A percentile compares a stretch with the other conserved stretches of the same genome.
Conservation (phyloP, 2,888 invertebrate genomes). For the Drosophila gaucha region DNA sequence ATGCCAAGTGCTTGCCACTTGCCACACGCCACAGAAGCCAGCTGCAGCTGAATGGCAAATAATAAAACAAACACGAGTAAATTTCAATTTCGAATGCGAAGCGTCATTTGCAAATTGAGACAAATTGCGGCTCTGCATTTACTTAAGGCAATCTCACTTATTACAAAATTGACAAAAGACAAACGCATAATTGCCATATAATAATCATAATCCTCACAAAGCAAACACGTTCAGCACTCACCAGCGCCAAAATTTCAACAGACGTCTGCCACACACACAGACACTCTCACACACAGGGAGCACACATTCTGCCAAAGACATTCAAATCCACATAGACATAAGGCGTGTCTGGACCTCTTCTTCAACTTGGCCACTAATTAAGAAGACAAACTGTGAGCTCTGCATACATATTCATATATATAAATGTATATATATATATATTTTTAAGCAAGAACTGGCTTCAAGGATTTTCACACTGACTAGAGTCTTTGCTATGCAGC, state of each 20-base stretch:
- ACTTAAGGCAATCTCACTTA: constrained; percentile 70
- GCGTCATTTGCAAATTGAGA: constrained; percentile 68
- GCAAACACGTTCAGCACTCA: constrained; percentile 59
- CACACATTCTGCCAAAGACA: constrained; percentile 12
- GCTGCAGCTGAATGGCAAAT: constrained; percentile 22
- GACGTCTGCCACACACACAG: constrained; percentile 17
- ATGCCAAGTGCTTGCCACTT: constrained; percentile 13
- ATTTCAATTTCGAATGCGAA: constrained; percentile 37
- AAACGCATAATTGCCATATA: constrained; percentile 78
- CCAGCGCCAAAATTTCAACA: constrained; percentile 15
- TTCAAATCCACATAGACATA: constrained; percentile 14
- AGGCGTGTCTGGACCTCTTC: constrained; percentile 32
- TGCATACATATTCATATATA: constrained; percentile 13
- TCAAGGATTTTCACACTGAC: constrained; percentile 2
- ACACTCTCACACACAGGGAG: constrained; percentile 3
- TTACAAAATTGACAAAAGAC: constrained; percentile 74
- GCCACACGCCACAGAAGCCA: constrained; percentile 2
- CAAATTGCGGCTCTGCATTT: constrained; percentile 63
- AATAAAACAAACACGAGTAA: constrained; percentile 27
- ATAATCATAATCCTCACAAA: constrained; percentile 80
- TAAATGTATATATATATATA: constrained; percentile 14
- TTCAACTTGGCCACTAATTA: constrained; percentile 72
- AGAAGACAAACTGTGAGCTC: constrained; percentile 71
- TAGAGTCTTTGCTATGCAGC: constrained; percentile 1
- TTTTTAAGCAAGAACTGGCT: constrained; percentile 42